phyloP scores from a whole-genome alignment of 2,113 vertebrate genomes.

The Rhinogobius similis region DNA sequence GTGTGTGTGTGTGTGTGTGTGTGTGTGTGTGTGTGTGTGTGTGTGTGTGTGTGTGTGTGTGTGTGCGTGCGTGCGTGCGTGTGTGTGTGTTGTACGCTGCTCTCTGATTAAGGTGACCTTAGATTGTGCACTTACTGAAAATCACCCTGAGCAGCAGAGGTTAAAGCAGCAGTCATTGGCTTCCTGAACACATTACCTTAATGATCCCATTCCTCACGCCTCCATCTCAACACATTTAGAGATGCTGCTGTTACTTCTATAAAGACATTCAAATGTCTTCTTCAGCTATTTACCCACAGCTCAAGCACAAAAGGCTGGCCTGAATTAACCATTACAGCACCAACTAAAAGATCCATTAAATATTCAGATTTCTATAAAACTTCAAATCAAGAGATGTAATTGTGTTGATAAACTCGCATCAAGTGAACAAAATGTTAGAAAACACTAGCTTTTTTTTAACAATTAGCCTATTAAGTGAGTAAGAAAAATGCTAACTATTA shows the following conservation, averaged over 20 bases:
- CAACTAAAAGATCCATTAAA: slow-evolving; percentile 3
- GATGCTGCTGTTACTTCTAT: slow-evolving; percentile 57
- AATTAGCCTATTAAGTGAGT: no score
- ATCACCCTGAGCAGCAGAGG: slow-evolving; percentile 62
- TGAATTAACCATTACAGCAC: slow-evolving; percentile 55
- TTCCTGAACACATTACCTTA: slow-evolving; percentile 73
- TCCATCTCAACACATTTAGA: slow-evolving; percentile 61
- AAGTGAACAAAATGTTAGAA: neutral
- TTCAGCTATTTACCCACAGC: slow-evolving; percentile 56
- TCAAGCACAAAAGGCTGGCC: slow-evolving; percentile 51
- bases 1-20: slow-evolving; percentile 33
- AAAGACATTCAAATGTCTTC: slow-evolving; percentile 71
- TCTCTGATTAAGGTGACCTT: slow-evolving; percentile 66
- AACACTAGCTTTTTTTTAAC: neutral
- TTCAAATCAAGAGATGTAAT: no score
- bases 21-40: slow-evolving; percentile 40
- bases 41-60: slow-evolving; percentile 26
- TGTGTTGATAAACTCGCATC: neutral
- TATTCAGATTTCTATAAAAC: no score
- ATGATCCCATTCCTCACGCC: slow-evolving; percentile 68
- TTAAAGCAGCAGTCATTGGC: slow-evolving; percentile 59
- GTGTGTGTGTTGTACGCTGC: slow-evolving; percentile 44
- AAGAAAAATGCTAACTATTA: neutral
- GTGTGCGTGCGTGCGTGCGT: no score
- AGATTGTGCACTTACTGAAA: slow-evolving; percentile 59